These are phyloP conservation scores for Hippasteria phrygiana DNA, from an alignment of 53 echinoderm and acorn worm genomes.

Conservation along the genomic window DNA sequence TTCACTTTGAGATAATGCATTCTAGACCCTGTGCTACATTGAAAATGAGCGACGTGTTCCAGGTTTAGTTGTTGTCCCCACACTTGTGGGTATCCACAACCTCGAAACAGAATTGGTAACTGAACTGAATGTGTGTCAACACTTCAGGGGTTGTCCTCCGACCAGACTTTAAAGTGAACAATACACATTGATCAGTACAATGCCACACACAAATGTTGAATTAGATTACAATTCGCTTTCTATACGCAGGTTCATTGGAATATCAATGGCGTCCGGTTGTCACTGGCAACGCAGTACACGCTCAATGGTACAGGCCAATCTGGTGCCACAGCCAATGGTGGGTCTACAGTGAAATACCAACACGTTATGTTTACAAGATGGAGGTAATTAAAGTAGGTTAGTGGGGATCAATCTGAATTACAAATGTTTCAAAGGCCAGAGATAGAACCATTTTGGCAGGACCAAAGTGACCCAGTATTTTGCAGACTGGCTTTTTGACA, in stretches of 20 bases:
- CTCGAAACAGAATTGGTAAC: not conserved
- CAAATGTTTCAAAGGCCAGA: slow-evolving; percentile 1
- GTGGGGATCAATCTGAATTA: slow-evolving; percentile 3
- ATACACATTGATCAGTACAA: not conserved
- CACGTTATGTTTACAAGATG: slow-evolving; percentile 17
- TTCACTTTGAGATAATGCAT: not conserved
- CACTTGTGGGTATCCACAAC: not conserved
- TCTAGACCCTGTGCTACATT: not conserved
- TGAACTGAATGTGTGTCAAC: not conserved
- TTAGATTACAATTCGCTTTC: slow-evolving; percentile 41
- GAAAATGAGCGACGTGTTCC: not conserved
- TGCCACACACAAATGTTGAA: slow-evolving; percentile 32
- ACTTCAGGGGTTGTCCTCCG: not conserved
- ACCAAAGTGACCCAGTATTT: not conserved
- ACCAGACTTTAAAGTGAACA: not conserved
- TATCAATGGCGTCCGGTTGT: slow-evolving; percentile 57
- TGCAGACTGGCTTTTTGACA: not conserved
- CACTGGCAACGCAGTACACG: slow-evolving; percentile 43
- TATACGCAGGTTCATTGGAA: slow-evolving; percentile 10
- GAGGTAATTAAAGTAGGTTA: not conserved
- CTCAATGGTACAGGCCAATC: not conserved
- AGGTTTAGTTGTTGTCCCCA: not conserved
- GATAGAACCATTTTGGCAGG: not conserved
- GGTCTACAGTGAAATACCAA: not conserved
- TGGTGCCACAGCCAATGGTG: not conserved